Percentiles rank a stretch among this genome's conserved stretches.
phyloP scores from a whole-genome alignment of 2,888 invertebrate species.

The Pammene fasciana region DNA sequence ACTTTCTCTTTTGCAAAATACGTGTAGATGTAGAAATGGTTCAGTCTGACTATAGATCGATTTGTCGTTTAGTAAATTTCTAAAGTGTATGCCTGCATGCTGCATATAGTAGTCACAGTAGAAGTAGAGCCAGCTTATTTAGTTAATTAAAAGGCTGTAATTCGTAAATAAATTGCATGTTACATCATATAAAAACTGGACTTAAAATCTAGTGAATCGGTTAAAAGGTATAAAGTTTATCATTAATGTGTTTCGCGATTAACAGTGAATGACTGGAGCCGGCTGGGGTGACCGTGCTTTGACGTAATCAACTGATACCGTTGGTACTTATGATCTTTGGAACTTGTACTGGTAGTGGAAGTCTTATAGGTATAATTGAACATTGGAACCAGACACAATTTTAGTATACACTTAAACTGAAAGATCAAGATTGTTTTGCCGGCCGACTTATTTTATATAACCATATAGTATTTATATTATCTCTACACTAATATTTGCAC shows the following conservation, averaged over 20 bases:
- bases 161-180: neutral
- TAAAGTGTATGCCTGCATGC: too few relatives aligned
- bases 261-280: constrained; percentile 16
- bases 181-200: neutral
- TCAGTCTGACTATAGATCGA: too few relatives aligned
- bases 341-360: neutral
- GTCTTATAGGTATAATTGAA: neutral
- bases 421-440: too few relatives aligned
- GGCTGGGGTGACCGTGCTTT: constrained; percentile 18
- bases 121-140: too few relatives aligned
- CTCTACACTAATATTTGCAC: too few relatives aligned
- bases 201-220: neutral
- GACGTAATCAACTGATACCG: constrained; percentile 33
- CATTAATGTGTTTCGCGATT: constrained; percentile 36
- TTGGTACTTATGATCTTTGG: neutral
- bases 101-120: too few relatives aligned
- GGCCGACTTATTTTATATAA: too few relatives aligned
- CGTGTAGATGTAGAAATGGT: too few relatives aligned
- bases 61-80: too few relatives aligned
- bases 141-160: neutral
- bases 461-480: too few relatives aligned
- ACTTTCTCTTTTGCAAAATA: too few relatives aligned
- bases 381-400: neutral
- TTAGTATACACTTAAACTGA: too few relatives aligned
- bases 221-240: constrained; percentile 25